Conservation (phyloP, 1,140 invertebrate species). For the Euglossa dilemma region DNA sequence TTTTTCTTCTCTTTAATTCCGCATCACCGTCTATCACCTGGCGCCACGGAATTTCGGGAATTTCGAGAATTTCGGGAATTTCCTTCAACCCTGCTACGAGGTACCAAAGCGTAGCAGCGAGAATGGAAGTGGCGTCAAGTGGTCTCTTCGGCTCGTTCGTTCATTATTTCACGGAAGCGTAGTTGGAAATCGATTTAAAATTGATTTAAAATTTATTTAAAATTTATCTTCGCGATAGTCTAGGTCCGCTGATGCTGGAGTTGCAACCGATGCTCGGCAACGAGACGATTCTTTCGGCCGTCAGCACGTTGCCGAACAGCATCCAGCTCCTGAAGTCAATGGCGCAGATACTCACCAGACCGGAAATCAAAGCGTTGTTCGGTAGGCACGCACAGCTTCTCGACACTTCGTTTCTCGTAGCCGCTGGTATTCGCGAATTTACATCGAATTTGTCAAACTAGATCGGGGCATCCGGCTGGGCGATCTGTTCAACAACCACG, state of each 20-base stretch:
- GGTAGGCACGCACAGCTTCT: conserved; percentile 75
- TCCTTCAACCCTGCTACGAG: not conserved
- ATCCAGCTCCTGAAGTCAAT: conserved; percentile 84
- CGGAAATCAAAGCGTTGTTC: conserved; percentile 83
- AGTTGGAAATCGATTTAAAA: too few relatives aligned
- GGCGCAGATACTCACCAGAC: conserved; percentile 84
- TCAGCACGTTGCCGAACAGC: conserved; percentile 83
- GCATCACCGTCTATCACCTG: not conserved
- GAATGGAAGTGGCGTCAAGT: not conserved
- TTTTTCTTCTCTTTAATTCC: not conserved
- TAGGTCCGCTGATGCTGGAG: conserved; percentile 79
- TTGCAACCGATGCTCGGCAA: conserved; percentile 81
- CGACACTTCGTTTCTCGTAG: not conserved
- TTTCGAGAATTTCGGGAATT: not conserved
- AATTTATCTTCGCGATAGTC: conserved; percentile 60
- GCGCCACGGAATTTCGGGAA: not conserved
- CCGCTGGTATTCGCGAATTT: conserved; percentile 4
- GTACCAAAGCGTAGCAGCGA: not conserved
- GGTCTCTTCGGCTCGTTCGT: rapidly evolving
- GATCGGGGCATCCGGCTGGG: conserved; percentile 82
- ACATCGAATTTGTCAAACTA: conserved; percentile 65
- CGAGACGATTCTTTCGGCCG: conserved; percentile 80
- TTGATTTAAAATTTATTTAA: too few relatives aligned
- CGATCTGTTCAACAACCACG: conserved; percentile 83
- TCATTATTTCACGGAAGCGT: not conserved